Conservation (phyloP, 2,888 invertebrate genomes). For the Apotomis turbidana region DNA sequence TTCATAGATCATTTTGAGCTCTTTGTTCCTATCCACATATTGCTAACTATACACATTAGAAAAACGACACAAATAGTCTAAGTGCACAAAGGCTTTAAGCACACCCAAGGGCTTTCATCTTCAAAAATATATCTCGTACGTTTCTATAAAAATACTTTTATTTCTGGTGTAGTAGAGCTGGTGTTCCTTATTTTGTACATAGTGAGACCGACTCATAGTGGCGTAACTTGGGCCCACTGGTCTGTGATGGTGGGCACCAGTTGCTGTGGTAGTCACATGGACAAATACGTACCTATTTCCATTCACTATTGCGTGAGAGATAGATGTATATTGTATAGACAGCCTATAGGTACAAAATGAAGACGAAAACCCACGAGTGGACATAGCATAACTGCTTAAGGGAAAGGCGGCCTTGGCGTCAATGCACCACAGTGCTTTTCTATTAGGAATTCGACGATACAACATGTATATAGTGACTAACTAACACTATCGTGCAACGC, state of each 20-base stretch:
- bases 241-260: no score
- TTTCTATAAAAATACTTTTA: not conserved
- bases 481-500: slow-evolving; percentile 12
- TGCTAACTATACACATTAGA: not conserved
- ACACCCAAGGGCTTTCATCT: not conserved
- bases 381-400: slow-evolving; percentile 13
- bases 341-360: not conserved
- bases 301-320: no score
- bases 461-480: slow-evolving; percentile 4
- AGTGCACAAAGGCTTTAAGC: not conserved
- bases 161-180: not conserved
- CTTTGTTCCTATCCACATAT: not conserved
- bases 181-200: no score
- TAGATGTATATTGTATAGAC: no score
- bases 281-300: no score
- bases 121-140: not conserved
- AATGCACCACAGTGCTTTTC: slow-evolving; percentile 10
- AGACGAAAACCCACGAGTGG: not conserved
- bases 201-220: no score
- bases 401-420: slow-evolving; percentile 33
- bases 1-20: not conserved
- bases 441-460: slow-evolving; percentile 8
- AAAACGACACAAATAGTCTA: not conserved
- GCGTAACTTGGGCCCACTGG: no score
- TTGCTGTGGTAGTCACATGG: no score